Conservation (phyloP, 2,113 vertebrate genomes). For the Prietella phreatophila region DNA sequence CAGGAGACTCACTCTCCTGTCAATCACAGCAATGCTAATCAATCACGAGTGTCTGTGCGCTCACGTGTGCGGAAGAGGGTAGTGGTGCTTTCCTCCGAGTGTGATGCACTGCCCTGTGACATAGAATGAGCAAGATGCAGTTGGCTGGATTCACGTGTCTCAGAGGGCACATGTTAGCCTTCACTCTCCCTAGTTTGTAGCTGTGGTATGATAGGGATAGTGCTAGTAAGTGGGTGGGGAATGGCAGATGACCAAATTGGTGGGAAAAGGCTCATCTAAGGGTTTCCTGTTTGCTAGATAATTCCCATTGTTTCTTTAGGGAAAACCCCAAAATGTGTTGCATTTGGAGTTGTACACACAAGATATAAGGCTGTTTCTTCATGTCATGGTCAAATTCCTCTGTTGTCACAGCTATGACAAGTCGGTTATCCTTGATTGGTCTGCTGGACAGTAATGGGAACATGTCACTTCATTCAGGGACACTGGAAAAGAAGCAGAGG, state of each 20-base stretch:
- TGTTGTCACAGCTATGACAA: neutral
- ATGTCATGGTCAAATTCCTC: neutral
- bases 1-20: neutral
- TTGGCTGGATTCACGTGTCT: neutral
- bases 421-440: neutral
- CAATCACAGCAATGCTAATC: neutral
- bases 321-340: neutral
- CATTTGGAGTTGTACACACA: neutral
- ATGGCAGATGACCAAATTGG: neutral
- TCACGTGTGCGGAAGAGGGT: neutral
- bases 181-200: neutral
- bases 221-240: neutral
- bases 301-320: neutral
- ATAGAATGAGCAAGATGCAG: neutral
- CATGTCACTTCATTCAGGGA: neutral
- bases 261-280: neutral
- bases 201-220: neutral
- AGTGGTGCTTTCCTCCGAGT: neutral
- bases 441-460: neutral
- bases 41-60: neutral
- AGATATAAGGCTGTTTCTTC: neutral
- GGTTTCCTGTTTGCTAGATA: neutral
- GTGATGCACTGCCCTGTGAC: neutral
- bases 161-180: neutral
- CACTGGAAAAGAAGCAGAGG: slow-evolving; percentile 23